Conservation (phyloP, 1,140 invertebrate genomes). For the Drosophila kepulauana region DNA sequence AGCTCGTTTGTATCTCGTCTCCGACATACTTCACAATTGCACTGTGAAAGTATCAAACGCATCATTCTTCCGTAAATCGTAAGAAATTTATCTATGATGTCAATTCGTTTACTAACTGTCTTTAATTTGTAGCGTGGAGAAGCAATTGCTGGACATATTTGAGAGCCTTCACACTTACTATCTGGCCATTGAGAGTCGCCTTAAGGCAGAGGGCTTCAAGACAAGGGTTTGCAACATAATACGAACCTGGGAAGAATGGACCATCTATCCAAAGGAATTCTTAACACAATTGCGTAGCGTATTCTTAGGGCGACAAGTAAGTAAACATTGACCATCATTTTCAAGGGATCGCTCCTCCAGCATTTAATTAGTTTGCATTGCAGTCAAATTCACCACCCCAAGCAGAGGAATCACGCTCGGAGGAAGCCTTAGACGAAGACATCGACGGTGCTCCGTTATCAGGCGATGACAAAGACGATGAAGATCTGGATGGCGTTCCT, state of each 20-base stretch:
- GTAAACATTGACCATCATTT: background rate
- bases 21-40: constrained; percentile 99
- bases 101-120: background rate
- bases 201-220: constrained; percentile 98
- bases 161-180: constrained; percentile 92
- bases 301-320: constrained; percentile 90
- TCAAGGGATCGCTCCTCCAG: no score
- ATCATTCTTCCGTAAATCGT: constrained; percentile 97
- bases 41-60: constrained; percentile 98
- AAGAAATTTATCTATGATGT: constrained; percentile 75
- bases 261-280: constrained; percentile 97
- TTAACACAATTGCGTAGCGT: constrained; percentile 95
- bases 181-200: constrained; percentile 92
- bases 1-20: constrained; percentile 97
- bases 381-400: constrained; percentile 44
- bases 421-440: constrained; percentile 84
- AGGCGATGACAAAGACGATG: constrained; percentile 88
- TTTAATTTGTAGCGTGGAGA: constrained; percentile 90
- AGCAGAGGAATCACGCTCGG: constrained; percentile 57
- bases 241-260: constrained; percentile 99
- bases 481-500: constrained; percentile 91
- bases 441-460: constrained; percentile 90
- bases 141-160: constrained; percentile 94
- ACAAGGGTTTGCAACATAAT: constrained; percentile 97
- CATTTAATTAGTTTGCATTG: constrained; percentile 26